Conservation (phyloP, 2,888 invertebrate species). For the Nasonovia ribisnigri region DNA sequence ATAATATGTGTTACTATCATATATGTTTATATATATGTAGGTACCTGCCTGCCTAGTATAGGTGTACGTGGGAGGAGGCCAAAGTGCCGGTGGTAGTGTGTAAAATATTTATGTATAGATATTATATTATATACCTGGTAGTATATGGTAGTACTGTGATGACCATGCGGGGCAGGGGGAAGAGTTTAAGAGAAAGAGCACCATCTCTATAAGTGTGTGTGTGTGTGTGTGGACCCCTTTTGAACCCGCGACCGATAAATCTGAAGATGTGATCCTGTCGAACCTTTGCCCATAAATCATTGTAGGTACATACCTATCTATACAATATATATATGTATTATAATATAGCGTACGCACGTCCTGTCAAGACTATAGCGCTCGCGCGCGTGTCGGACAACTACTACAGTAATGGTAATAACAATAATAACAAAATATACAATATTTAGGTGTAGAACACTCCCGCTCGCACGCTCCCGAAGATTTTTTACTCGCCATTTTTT, state of each 20-base stretch:
- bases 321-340: neutral
- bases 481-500: neutral
- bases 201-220: neutral
- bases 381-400: neutral
- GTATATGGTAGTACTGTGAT: slow-evolving; percentile 2
- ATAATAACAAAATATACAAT: neutral
- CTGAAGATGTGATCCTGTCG: slow-evolving; percentile 63
- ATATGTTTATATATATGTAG: neutral
- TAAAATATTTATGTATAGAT: neutral
- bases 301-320: neutral
- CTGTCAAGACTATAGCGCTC: slow-evolving; percentile 1
- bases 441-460: neutral
- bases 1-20: slow-evolving; percentile 7
- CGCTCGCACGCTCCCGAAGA: neutral
- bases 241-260: slow-evolving; percentile 63
- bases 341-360: slow-evolving; percentile 1
- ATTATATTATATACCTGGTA: slow-evolving; percentile 13
- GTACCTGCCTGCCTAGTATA: neutral
- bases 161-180: neutral
- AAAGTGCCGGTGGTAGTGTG: slow-evolving; percentile 30
- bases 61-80: slow-evolving; percentile 52
- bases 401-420: neutral
- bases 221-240: slow-evolving; percentile 21
- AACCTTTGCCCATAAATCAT: slow-evolving; percentile 64
- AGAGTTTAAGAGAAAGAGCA: neutral